These are phyloP conservation scores for Hydrolagus affinis DNA, from an alignment of 2,113 vertebrate genomes.

Conservation along the genomic window DNA sequence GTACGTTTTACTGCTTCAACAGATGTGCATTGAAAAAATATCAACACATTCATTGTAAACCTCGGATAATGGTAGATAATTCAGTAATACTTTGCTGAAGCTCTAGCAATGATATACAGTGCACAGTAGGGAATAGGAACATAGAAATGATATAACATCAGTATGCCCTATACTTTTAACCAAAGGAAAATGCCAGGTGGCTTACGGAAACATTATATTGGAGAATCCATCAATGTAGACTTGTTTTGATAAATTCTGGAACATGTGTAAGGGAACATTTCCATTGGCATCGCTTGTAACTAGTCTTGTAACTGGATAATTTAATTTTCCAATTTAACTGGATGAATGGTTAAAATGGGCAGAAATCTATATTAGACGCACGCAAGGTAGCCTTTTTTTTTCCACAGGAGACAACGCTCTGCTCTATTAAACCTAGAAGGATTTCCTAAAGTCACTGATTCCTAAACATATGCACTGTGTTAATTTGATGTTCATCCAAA, in stretches of 20 bases:
- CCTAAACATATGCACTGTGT: background rate
- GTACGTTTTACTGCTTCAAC: background rate
- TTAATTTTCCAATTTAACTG: background rate
- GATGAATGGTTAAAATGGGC: background rate
- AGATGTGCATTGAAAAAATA: background rate
- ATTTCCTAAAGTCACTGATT: background rate
- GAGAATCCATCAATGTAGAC: background rate
- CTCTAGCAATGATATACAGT: background rate
- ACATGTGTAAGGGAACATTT: background rate
- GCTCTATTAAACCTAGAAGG: background rate
- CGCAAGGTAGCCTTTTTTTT: no score
- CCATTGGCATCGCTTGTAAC: background rate
- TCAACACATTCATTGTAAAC: background rate
- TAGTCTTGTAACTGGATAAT: background rate
- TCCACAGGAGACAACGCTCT: no score
- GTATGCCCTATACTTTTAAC: background rate
- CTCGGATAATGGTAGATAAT: background rate
- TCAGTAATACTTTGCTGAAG: background rate
- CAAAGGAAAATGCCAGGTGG: background rate
- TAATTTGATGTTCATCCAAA: background rate
- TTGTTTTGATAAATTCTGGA: background rate
- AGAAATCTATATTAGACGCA: background rate
- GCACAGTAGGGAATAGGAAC: background rate
- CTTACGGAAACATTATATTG: background rate
- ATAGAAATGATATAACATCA: constrained; percentile 5